Conservation (phyloP, 2,113 vertebrate species). For the Orientallactaga bullata region DNA sequence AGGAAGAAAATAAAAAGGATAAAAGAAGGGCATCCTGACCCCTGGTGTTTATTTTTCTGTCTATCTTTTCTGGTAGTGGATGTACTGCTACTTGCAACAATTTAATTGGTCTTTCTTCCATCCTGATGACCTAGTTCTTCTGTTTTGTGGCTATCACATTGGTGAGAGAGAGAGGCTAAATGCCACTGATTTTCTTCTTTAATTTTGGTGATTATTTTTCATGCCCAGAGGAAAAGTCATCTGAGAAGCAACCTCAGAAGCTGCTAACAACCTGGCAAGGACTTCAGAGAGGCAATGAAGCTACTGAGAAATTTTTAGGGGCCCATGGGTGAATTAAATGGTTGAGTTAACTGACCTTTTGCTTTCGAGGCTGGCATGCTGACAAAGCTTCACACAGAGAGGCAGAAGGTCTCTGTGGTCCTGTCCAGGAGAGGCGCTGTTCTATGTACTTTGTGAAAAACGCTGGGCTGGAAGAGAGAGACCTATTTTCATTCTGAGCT, state of each 20-base stretch:
- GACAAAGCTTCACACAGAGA: neutral
- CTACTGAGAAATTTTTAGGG: constrained; percentile 25
- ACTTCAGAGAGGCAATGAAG: neutral
- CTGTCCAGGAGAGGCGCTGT: neutral
- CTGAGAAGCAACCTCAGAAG: constrained; percentile 62
- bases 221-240: constrained; percentile 58
- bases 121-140: constrained; percentile 64
- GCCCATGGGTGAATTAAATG: constrained; percentile 22
- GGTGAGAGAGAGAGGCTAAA: constrained; percentile 64
- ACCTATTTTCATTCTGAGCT: neutral
- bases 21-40: constrained; percentile 59
- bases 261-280: constrained; percentile 53
- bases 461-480: neutral
- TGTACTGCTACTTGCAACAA: constrained; percentile 4
- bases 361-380: constrained; percentile 41
- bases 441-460: neutral
- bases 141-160: constrained; percentile 56
- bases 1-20: constrained; percentile 53
- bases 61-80: neutral
- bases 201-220: constrained; percentile 75
- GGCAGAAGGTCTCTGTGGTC: neutral
- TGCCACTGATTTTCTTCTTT: constrained; percentile 71
- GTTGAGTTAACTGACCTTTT: constrained; percentile 52
- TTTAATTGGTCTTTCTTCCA: constrained; percentile 58
- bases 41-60: constrained; percentile 64